Conservation (phyloP, 1,140 invertebrate species). For the Drosophila bifasciata region DNA sequence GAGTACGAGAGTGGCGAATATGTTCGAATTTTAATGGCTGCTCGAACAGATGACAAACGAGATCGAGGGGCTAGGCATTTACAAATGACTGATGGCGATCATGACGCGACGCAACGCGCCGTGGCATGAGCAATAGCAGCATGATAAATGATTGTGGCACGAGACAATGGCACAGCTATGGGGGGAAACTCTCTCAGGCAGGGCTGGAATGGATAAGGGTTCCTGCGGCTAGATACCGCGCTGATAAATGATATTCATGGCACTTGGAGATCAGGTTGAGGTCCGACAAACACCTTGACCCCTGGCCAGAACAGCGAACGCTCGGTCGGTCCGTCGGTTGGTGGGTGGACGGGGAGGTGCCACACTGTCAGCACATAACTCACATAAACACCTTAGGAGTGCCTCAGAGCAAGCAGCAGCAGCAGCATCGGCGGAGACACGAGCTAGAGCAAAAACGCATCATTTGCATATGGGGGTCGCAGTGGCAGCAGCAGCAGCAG, state of each 20-base stretch:
- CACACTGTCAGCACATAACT: constrained; percentile 63
- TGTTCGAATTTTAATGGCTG: constrained; percentile 65
- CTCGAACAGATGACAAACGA: constrained; percentile 58
- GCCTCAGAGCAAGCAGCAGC: constrained; percentile 1
- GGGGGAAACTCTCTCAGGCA: constrained; percentile 32
- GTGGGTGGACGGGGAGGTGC: background rate
- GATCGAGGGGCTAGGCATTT: constrained; percentile 42
- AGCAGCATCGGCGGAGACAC: constrained; percentile 12
- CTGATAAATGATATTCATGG: constrained; percentile 49
- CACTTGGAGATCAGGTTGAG: constrained; percentile 33
- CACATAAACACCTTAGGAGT: constrained; percentile 67
- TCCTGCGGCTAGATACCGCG: constrained; percentile 33
- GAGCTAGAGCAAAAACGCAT: constrained; percentile 51
- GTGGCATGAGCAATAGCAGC: constrained; percentile 49
- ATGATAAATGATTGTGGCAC: constrained; percentile 52
- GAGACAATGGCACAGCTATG: constrained; percentile 44
- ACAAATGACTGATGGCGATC: constrained; percentile 52
- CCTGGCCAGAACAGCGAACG: constrained; percentile 8
- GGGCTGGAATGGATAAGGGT: constrained; percentile 16
- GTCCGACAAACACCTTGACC: constrained; percentile 45
- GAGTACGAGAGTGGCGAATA: background rate
- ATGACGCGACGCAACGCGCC: constrained; percentile 47
- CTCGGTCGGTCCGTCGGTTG: constrained; percentile 12
- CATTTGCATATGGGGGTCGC: constrained; percentile 64
- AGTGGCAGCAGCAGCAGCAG: background rate